phyloP scores from a whole-genome alignment of 2,113 vertebrate species.

The Agapornis roseicollis region DNA sequence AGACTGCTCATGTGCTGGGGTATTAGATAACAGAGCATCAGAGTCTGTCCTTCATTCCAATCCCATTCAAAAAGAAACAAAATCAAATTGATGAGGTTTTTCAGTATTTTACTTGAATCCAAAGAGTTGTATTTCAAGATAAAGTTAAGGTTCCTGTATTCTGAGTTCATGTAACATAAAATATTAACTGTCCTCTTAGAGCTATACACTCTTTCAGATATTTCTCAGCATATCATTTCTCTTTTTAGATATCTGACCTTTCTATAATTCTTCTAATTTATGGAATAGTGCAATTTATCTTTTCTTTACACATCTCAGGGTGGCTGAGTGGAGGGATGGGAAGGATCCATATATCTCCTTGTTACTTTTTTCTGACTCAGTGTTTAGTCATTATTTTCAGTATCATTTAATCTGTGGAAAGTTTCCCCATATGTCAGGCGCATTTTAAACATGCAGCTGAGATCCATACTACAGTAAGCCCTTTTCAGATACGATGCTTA shows the following conservation, averaged over 20 bases:
- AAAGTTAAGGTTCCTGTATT: background rate
- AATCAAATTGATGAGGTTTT: background rate
- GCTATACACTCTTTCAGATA: background rate
- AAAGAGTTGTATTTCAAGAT: background rate
- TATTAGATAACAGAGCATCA: background rate
- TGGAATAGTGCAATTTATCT: slow-evolving; percentile 37
- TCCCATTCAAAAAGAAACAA: background rate
- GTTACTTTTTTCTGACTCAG: slow-evolving; percentile 52
- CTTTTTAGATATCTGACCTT: slow-evolving; percentile 56
- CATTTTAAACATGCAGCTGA: slow-evolving; percentile 27
- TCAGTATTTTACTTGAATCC: slow-evolving; percentile 2
- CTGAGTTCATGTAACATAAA: slow-evolving; percentile 54
- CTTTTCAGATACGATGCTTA: background rate
- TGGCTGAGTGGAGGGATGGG: background rate
- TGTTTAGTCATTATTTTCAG: slow-evolving; percentile 63
- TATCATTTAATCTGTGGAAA: slow-evolving; percentile 53
- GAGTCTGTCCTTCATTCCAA: background rate
- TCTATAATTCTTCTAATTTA: slow-evolving; percentile 43
- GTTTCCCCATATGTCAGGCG: slow-evolving; percentile 31
- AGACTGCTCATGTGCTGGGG: background rate
- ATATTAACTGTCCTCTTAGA: slow-evolving; percentile 42
- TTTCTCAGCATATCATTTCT: slow-evolving; percentile 34
- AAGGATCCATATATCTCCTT: slow-evolving; percentile 15
- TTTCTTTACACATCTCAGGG: slow-evolving; percentile 26
- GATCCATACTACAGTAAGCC: background rate